Conservation (phyloP, 2,797 vertebrate species). For the Lutjanus campechanus region DNA sequence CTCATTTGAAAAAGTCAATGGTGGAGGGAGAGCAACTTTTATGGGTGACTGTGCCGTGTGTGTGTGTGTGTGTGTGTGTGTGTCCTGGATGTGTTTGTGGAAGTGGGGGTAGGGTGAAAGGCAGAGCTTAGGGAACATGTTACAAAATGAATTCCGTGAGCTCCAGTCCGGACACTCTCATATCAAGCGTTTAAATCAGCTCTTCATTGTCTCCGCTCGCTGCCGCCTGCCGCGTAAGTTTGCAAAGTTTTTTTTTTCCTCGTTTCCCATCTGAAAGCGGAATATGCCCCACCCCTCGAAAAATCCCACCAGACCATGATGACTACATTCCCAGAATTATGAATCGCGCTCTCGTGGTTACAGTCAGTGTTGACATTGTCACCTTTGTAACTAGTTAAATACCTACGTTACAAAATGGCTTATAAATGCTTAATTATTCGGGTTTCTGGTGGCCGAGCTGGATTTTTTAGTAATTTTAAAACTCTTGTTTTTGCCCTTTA, state of each 20-base stretch:
- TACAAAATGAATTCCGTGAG: constrained; percentile 39
- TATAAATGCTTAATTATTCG: not conserved
- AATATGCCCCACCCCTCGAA: constrained; percentile 86
- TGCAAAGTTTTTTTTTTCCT: constrained; percentile 73
- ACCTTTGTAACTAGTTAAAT: constrained; percentile 6
- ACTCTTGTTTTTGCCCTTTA: too few relatives aligned
- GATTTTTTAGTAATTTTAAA: not conserved
- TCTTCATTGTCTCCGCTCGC: constrained; percentile 61
- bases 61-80: constrained; percentile 50
- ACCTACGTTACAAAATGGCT: too few relatives aligned
- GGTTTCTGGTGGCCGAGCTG: not conserved
- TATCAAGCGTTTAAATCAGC: constrained; percentile 40
- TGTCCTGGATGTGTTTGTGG: constrained; percentile 68
- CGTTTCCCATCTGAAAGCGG: constrained; percentile 75
- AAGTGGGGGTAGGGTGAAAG: constrained; percentile 66
- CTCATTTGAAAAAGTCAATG: constrained; percentile 73
- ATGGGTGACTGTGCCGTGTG: constrained; percentile 54
- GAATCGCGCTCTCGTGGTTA: constrained; percentile 62
- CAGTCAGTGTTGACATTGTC: constrained; percentile 56
- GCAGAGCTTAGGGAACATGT: constrained; percentile 37
- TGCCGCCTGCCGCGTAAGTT: constrained; percentile 67
- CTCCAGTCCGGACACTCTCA: constrained; percentile 14
- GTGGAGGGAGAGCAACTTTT: constrained; percentile 76
- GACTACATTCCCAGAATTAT: constrained; percentile 77
- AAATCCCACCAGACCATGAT: constrained; percentile 77